phyloP scores from a whole-genome alignment of 2,113 vertebrate genomes.

The Acanthochromis polyacanthus region DNA sequence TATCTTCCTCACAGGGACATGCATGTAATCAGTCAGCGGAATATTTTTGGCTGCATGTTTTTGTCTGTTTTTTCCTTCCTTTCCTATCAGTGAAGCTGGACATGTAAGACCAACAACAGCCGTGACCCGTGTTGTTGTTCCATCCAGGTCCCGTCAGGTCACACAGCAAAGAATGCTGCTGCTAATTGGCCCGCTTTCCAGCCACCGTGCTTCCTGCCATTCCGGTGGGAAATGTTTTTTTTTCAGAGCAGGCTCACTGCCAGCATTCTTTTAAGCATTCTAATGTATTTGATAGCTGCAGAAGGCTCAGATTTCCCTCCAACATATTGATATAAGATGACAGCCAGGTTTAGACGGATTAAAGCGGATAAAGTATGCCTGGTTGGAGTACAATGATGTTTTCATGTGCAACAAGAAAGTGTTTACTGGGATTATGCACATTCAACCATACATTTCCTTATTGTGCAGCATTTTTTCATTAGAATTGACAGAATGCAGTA shows the following conservation, averaged over 20 bases:
- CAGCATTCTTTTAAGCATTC: background rate
- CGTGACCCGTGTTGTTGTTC: constrained; percentile 1
- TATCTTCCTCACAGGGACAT: background rate
- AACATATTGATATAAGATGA: background rate
- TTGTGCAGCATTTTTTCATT: too few relatives aligned
- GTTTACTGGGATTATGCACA: too few relatives aligned
- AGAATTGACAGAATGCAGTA: too few relatives aligned
- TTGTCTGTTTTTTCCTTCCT: background rate
- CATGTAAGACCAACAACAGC: background rate
- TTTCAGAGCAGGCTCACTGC: background rate
- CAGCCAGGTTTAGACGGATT: background rate
- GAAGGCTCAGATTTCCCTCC: background rate
- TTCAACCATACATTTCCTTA: too few relatives aligned
- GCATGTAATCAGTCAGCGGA: too few relatives aligned
- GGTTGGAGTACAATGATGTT: too few relatives aligned
- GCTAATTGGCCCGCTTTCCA: constrained; percentile 5
- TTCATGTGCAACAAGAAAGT: too few relatives aligned
- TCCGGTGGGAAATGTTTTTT: constrained; percentile 17
- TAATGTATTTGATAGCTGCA: background rate
- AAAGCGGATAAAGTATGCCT: too few relatives aligned
- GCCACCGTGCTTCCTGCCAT: constrained; percentile 7
- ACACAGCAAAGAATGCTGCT: background rate
- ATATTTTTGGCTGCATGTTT: background rate
- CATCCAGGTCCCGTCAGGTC: background rate
- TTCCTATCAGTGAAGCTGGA: background rate